Conservation (phyloP, 2,888 invertebrate species). For the Bugulina stolonifera region DNA sequence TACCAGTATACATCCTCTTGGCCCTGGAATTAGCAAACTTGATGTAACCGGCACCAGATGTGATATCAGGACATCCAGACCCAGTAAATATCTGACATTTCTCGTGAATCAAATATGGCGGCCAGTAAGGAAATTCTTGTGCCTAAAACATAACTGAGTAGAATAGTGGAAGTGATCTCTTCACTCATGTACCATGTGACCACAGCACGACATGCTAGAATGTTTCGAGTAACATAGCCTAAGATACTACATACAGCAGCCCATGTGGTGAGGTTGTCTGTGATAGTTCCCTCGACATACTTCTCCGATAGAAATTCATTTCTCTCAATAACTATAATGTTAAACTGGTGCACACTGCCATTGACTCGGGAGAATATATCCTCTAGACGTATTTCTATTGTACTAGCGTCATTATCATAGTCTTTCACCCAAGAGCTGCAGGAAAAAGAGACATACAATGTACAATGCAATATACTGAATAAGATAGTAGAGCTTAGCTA, state of each 20-base stretch:
- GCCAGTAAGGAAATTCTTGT: slow-evolving; percentile 7
- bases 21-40: background rate
- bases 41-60: background rate
- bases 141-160: background rate
- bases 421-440: slow-evolving; percentile 10
- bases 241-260: background rate
- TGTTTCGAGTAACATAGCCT: too few species aligned
- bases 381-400: background rate
- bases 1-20: background rate
- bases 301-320: background rate
- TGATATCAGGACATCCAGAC: slow-evolving; percentile 3
- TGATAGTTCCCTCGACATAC: background rate
- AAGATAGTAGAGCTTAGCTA: too few species aligned
- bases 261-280: slow-evolving; percentile 17
- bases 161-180: too few species aligned
- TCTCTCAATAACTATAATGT: background rate
- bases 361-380: slow-evolving; percentile 15
- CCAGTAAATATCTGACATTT: slow-evolving; percentile 21
- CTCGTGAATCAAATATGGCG: slow-evolving; percentile 13
- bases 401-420: background rate
- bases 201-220: too few species aligned
- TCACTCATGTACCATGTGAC: too few species aligned
- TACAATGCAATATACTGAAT: too few species aligned
- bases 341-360: slow-evolving; percentile 19
- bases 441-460: too few species aligned